Conservation (phyloP, 2,113 vertebrate genomes). For the Recurvirostra avosetta region DNA sequence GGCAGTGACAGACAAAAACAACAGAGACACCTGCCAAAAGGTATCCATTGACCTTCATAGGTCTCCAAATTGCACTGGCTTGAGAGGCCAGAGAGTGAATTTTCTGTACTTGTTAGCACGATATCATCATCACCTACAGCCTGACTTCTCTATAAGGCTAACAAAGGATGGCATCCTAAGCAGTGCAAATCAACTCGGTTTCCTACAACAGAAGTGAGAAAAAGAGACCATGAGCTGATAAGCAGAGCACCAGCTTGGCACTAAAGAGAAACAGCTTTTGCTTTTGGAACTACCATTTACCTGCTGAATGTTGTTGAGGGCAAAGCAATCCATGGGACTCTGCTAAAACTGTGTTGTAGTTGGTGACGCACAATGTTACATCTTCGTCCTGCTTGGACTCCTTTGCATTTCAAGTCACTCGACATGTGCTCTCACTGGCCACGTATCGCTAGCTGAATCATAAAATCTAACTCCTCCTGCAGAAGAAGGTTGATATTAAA, state of each 20-base stretch:
- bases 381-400: accelerated
- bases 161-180: background rate
- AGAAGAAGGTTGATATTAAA: accelerated
- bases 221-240: background rate
- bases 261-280: accelerated
- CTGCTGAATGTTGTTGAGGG: accelerated
- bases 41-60: background rate
- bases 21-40: background rate
- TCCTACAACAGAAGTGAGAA: background rate
- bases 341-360: accelerated
- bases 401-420: accelerated
- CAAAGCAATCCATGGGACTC: accelerated
- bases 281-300: accelerated
- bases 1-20: background rate
- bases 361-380: accelerated
- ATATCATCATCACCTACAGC: accelerated
- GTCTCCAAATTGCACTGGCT: background rate
- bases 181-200: accelerated
- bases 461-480: background rate
- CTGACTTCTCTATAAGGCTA: background rate
- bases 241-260: background rate
- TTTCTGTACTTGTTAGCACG: background rate
- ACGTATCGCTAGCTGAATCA: accelerated
- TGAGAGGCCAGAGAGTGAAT: accelerated
- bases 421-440: accelerated